Conservation (phyloP, 2,113 vertebrate species). For the Mesitornis unicolor region DNA sequence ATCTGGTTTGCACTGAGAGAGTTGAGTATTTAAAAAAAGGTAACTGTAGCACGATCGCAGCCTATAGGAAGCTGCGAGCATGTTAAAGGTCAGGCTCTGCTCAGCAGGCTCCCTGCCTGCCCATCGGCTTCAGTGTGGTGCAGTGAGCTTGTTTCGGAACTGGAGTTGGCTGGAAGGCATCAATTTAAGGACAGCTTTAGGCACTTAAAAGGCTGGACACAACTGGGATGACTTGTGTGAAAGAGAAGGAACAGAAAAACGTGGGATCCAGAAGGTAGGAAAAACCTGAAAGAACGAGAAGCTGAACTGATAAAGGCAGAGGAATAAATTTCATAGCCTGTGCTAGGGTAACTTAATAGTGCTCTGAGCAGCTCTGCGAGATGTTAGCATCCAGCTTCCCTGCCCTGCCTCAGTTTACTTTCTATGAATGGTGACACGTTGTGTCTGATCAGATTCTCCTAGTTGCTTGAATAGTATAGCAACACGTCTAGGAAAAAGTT, state of each 20-base stretch:
- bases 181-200: not conserved
- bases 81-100: not conserved
- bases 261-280: not conserved
- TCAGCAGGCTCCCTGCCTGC: not conserved
- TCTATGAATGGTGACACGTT: not conserved
- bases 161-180: not conserved
- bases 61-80: not conserved
- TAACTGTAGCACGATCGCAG: not conserved
- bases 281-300: not conserved
- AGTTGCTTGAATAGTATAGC: not conserved
- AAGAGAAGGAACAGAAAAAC: not conserved
- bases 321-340: not conserved
- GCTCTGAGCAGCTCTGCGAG: not conserved
- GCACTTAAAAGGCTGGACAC: not conserved
- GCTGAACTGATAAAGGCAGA: not conserved
- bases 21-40: not conserved
- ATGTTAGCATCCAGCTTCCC: not conserved
- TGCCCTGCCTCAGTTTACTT: not conserved
- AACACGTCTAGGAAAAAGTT: not conserved
- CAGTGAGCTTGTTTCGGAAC: fast-evolving
- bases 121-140: not conserved
- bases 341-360: not conserved
- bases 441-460: not conserved
- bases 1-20: not conserved
- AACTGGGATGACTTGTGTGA: not conserved